phyloP scores from a whole-genome alignment of 2,797 vertebrate species.

The Helicolenus hilgendorfi region DNA sequence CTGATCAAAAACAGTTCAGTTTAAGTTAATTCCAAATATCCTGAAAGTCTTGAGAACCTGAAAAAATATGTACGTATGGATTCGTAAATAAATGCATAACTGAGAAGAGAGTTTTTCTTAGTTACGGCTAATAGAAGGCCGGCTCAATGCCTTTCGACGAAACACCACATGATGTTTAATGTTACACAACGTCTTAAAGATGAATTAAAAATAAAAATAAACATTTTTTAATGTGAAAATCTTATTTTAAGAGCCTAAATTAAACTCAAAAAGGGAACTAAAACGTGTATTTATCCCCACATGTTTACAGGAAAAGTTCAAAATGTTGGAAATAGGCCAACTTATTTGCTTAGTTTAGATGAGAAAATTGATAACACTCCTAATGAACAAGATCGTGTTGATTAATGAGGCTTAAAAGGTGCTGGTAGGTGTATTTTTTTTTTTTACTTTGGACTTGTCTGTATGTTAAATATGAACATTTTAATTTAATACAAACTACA shows the following conservation, averaged over 20 bases:
- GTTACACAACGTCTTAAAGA: too few relatives aligned
- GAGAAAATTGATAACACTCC: background rate
- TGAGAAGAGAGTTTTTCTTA: background rate
- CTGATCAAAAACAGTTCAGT: background rate
- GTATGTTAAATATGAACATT: background rate
- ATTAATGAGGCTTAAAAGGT: background rate
- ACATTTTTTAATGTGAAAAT: background rate
- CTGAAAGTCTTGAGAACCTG: background rate
- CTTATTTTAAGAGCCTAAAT: background rate
- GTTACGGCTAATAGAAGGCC: background rate
- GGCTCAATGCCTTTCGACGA: background rate
- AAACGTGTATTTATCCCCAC: background rate
- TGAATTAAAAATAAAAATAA: background rate
- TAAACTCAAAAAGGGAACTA: background rate
- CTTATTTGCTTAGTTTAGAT: background rate
- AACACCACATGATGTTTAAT: background rate
- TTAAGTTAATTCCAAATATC: background rate
- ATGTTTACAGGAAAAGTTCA: background rate
- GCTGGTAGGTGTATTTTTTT: background rate
- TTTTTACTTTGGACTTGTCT: background rate
- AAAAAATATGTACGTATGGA: fast-evolving
- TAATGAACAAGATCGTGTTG: background rate
- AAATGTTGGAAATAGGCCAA: background rate
- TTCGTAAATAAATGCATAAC: background rate
- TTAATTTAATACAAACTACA: background rate